A percentile compares a stretch with the other conserved stretches of the same genome.
These are phyloP conservation scores for Poeciliopsis turneri DNA, from an alignment of 2,797 vertebrate species.

Conservation along the genomic window DNA sequence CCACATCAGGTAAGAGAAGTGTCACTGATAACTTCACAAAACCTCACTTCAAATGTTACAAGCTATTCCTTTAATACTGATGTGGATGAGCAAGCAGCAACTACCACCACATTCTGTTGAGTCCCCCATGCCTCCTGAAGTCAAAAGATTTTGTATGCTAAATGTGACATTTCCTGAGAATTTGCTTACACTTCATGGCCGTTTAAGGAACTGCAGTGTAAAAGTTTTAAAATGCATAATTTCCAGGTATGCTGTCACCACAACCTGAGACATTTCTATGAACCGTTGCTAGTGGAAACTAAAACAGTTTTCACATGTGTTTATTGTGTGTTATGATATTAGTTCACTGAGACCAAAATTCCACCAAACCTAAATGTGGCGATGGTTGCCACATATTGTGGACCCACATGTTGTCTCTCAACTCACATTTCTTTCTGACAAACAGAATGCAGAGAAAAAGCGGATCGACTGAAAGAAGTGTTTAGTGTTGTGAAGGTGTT, in stretches of 20 bases:
- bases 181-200: conserved; percentile 5
- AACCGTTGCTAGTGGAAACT: not conserved
- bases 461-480: not conserved
- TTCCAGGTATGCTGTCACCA: not conserved
- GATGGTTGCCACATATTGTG: not conserved
- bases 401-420: not conserved
- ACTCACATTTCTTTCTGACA: not conserved
- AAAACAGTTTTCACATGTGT: not conserved
- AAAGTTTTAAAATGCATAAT: not conserved
- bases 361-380: not conserved
- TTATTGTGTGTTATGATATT: not conserved
- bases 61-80: not conserved
- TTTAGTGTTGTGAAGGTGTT: not conserved
- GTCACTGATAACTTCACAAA: not conserved
- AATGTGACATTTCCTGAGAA: not conserved
- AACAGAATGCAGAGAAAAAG: not conserved
- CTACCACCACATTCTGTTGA: conserved; percentile 2
- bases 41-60: not conserved
- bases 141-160: not conserved
- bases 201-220: not conserved
- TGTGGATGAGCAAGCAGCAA: conserved; percentile 8
- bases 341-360: conserved; percentile 6
- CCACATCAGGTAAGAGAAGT: not conserved
- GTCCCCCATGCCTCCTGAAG: not conserved
- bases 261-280: not conserved